Evolutionary conservation across 2,797 vertebrate genomes (phyloP).

Genomic region (Bufotes viridis): DNA sequence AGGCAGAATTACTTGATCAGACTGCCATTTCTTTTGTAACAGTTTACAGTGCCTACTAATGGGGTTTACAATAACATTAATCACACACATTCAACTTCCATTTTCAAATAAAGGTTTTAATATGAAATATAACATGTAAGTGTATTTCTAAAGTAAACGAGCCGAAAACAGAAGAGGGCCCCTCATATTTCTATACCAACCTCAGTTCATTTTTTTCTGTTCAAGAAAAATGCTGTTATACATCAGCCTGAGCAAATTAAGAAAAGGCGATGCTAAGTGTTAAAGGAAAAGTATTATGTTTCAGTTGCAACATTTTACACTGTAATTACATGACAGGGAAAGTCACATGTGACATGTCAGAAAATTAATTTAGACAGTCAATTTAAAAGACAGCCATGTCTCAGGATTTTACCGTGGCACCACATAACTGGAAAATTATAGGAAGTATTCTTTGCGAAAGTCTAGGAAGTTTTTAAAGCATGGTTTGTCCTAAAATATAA

Average conservation of each 20-base stretch:
- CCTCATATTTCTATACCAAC: neutral
- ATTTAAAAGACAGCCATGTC: neutral
- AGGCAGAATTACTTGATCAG: no score
- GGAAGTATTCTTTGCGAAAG: no score
- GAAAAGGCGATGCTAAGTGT: neutral
- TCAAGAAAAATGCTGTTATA: neutral
- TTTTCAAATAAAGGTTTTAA: no score
- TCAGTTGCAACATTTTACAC: conserved; percentile 9
- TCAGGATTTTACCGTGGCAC: neutral
- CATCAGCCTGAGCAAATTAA: conserved; percentile 9
- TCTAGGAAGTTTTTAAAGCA: no score
- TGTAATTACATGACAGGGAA: neutral
- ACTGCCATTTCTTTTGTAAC: no score
- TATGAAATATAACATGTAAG: no score
- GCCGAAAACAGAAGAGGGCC: no score
- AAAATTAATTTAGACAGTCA: neutral
- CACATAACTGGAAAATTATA: neutral
- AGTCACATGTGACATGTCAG: conserved; percentile 13
- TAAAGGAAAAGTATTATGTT: conserved; percentile 21
- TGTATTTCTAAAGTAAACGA: no score
- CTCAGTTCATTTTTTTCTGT: neutral
- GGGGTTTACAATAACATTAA: no score
- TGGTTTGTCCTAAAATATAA: no score
- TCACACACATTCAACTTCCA: no score
- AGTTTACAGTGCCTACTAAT: no score